Percentiles rank a stretch among this genome's conserved stretches.
phyloP scores from a whole-genome alignment of 2,888 invertebrate species.

The Cephus spinipes region DNA sequence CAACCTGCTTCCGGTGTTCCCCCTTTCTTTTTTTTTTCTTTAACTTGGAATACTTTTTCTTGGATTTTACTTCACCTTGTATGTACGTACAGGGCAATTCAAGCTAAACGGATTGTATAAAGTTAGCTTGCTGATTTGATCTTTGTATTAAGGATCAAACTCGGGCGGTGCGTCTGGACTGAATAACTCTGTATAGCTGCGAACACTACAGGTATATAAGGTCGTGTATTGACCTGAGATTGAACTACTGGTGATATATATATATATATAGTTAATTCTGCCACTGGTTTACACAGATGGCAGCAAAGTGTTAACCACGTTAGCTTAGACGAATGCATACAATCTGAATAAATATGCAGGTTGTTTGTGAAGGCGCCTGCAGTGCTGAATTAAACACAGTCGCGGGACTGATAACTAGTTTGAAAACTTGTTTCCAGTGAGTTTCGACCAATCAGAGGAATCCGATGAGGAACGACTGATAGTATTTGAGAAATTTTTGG shows the following conservation, averaged over 20 bases:
- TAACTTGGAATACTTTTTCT: neutral
- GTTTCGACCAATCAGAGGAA: neutral
- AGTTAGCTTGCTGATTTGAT: neutral
- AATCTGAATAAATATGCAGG: neutral
- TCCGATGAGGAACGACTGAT: neutral
- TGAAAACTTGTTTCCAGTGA: neutral
- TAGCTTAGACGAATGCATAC: neutral
- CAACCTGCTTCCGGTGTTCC: neutral
- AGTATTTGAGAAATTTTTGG: neutral
- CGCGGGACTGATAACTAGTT: neutral
- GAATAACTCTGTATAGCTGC: neutral
- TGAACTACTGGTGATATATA: neutral
- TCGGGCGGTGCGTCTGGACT: neutral
- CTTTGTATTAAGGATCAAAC: neutral
- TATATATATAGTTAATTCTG: neutral
- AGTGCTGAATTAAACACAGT: neutral
- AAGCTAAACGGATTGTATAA: neutral
- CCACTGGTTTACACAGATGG: neutral
- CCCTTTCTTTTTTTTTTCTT: too few relatives aligned
- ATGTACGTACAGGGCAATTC: neutral
- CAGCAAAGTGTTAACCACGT: neutral
- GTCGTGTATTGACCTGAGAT: neutral
- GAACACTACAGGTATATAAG: neutral
- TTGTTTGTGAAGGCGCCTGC: neutral
- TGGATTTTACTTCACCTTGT: neutral